These are phyloP conservation scores for Diachrysia chrysitis DNA, from an alignment of 2,888 invertebrate genomes.

Conservation along the genomic window DNA sequence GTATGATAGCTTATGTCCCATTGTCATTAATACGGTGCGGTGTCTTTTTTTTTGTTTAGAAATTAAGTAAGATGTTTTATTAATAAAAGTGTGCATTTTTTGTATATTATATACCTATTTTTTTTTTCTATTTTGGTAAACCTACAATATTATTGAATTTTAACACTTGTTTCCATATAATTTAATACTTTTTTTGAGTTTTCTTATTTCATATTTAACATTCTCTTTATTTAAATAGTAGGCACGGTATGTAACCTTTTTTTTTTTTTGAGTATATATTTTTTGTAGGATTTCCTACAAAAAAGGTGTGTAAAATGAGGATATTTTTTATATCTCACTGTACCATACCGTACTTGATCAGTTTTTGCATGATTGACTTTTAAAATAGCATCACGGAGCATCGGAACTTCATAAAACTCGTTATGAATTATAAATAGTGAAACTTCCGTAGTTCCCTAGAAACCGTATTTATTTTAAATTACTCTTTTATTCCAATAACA, in stretches of 20 bases:
- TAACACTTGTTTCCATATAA: too few relatives aligned
- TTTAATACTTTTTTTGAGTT: too few relatives aligned
- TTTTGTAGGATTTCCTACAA: too few relatives aligned
- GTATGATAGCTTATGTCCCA: slow-evolving; percentile 35
- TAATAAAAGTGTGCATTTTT: too few relatives aligned
- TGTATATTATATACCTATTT: too few relatives aligned
- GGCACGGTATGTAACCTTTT: too few relatives aligned
- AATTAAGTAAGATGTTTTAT: neutral
- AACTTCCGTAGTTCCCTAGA: neutral
- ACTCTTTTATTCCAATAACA: neutral
- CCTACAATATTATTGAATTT: too few relatives aligned
- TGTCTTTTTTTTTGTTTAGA: neutral
- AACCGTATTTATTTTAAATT: neutral
- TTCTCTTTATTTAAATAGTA: too few relatives aligned
- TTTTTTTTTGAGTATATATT: too few relatives aligned
- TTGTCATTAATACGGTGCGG: slow-evolving; percentile 14
- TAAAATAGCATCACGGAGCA: slow-evolving; percentile 26
- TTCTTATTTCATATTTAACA: too few relatives aligned
- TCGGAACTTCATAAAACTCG: slow-evolving; percentile 18
- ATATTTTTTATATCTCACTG: slow-evolving; percentile 8
- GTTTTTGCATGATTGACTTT: slow-evolving; percentile 45
- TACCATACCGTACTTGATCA: slow-evolving; percentile 20
- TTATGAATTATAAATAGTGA: slow-evolving; percentile 11
- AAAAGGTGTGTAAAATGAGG: too few relatives aligned
- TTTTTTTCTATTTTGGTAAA: too few relatives aligned